phyloP scores from a whole-genome alignment of 2,113 vertebrate genomes.

The Chamaea fasciata region DNA sequence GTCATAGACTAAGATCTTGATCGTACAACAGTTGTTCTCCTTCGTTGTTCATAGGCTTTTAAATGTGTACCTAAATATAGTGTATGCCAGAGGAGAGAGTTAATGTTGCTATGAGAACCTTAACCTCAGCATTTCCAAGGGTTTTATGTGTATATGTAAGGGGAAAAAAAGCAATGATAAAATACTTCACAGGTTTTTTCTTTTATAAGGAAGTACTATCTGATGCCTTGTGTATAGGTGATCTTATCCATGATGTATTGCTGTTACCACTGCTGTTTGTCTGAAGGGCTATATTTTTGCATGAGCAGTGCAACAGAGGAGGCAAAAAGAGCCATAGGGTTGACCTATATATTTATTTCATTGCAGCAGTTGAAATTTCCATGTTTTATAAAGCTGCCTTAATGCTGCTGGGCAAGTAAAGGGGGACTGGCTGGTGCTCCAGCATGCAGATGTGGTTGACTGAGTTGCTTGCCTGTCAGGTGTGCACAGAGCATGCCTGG shows the following conservation, averaged over 20 bases:
- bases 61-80: constrained; percentile 54
- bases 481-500: background rate
- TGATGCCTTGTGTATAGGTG: background rate
- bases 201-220: background rate
- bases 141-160: background rate
- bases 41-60: constrained; percentile 25
- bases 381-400: background rate
- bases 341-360: constrained; percentile 31
- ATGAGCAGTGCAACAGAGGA: background rate
- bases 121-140: constrained; percentile 49
- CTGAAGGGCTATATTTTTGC: background rate
- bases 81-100: constrained; percentile 40
- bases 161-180: background rate
- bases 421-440: background rate
- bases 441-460: background rate
- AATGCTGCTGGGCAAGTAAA: background rate
- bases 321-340: background rate
- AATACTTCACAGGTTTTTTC: background rate
- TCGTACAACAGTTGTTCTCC: background rate
- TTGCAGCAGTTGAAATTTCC: background rate
- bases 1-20: background rate
- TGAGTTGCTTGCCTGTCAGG: background rate
- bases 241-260: background rate
- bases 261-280: background rate
- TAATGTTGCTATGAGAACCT: constrained; percentile 67